These are phyloP conservation scores for Dendronephthya gigantea DNA, from an alignment of 64 coral and sea anemone species.

Conservation along the genomic window DNA sequence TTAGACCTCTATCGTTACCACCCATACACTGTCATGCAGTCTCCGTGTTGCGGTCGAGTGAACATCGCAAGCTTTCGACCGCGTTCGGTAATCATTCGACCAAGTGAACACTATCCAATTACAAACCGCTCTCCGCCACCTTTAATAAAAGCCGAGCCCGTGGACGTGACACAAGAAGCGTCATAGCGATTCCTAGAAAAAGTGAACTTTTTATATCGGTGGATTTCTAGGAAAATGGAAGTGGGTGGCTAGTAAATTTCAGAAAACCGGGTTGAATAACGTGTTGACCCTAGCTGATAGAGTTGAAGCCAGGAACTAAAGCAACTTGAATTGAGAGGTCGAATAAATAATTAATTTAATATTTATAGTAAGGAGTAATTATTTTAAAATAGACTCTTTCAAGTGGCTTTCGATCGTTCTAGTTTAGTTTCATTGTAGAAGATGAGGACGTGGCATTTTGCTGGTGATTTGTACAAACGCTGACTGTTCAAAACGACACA, in stretches of 20 bases:
- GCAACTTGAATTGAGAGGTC: too few species aligned
- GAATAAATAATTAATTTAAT: too few species aligned
- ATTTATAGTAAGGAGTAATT: too few species aligned
- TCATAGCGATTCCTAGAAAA: background rate
- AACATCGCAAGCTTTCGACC: background rate
- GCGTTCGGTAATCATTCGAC: background rate
- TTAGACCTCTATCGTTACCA: background rate
- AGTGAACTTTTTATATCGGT: background rate
- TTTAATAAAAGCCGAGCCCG: background rate
- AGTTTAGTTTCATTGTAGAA: background rate
- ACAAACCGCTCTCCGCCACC: background rate
- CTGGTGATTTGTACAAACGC: background rate
- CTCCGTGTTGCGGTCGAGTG: background rate
- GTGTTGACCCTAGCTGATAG: too few species aligned
- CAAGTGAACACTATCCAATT: background rate
- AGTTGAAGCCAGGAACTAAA: too few species aligned
- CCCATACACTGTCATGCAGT: background rate
- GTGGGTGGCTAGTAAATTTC: background rate
- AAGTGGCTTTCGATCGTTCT: background rate
- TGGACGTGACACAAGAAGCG: background rate
- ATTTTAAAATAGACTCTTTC: too few species aligned
- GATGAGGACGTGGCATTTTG: background rate
- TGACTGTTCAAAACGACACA: background rate
- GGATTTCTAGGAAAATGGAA: too few species aligned
- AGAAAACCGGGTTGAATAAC: background rate